Conservation (phyloP, 2,888 invertebrate genomes). For the Eretmocerus hayati region DNA sequence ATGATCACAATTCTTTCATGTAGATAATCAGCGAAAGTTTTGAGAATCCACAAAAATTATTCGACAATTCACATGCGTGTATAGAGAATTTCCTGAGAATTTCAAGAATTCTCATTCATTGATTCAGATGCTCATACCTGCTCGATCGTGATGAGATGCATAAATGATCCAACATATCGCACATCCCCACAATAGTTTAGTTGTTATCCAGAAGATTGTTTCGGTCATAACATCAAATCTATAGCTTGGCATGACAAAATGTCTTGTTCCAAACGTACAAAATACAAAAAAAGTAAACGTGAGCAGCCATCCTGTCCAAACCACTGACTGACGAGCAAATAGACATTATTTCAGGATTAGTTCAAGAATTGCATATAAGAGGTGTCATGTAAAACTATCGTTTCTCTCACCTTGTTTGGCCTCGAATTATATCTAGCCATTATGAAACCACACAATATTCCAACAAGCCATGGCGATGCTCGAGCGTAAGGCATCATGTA, state of each 20-base stretch:
- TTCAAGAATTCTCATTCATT: too few relatives aligned
- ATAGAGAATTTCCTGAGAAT: too few relatives aligned
- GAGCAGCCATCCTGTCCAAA: conserved; percentile 25
- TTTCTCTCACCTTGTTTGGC: conserved; percentile 33
- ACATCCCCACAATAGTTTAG: conserved; percentile 48
- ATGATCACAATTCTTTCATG: too few relatives aligned
- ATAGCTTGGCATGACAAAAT: conserved; percentile 36
- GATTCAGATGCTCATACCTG: too few relatives aligned
- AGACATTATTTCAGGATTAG: neutral
- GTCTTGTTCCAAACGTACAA: conserved; percentile 22
- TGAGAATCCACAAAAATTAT: too few relatives aligned
- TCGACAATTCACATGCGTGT: too few relatives aligned
- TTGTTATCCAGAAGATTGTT: conserved; percentile 44
- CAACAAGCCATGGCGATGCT: conserved; percentile 24
- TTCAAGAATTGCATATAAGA: neutral
- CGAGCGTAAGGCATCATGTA: conserved; percentile 21
- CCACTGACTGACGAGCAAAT: neutral
- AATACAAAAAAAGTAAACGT: conserved; percentile 21
- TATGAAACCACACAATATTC: conserved; percentile 22
- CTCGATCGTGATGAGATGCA: conserved; percentile 49
- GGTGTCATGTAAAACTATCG: neutral
- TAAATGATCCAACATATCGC: conserved; percentile 51
- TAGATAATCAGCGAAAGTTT: too few relatives aligned
- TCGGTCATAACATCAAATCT: conserved; percentile 39
- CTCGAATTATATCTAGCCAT: conserved; percentile 17